Base-by-base conservation (phyloP, 2,888 invertebrate genomes). In the Eupeodes luniger region DNA sequence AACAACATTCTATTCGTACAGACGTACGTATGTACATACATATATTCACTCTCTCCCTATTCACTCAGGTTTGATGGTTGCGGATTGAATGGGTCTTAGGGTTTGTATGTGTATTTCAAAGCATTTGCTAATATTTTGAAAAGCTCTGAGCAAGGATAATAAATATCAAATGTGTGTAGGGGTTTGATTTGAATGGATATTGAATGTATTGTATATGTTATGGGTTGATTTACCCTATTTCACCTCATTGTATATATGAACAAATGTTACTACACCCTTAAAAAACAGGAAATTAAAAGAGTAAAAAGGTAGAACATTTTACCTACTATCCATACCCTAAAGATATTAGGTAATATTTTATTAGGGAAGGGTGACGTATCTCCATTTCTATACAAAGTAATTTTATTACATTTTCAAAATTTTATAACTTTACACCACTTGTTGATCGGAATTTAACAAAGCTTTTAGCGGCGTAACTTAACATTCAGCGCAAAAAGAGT, bases 131-230 rank as follows among this genome's bases (percentile, higher is more conserved):
- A 53, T 53, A 16, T 69, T 34, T 40, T 69, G 69, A 19, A 66
- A 49, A 66, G 47, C 14, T 49, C 27, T 49, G 47, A 27, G 14
- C 49, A 47, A 49, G 66, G 14, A 66, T 49, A 66, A 66, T 49
- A 19, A 12, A 47, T 66, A 19, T 47, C 10, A 19, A 40, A 19
- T 64, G 9, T 14, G n/a, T 10, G 19, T 16, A 55, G 6, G 9
- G 44, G 19, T 12, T 12, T 47, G 12, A 49, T 49, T 66, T 66
- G 9, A 66, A 66, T 49, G 10, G 49, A 49, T 64, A 64, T 47
- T 64, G 19, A 64, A 64, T 64, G 1, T 27, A 47, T 7, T 44
- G 19, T 27, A 49, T 5, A 27, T 9, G 27, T 66, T 66, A 14
- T 27, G 14, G 27, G 27, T 27, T 27, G 27, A 27, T 47, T 47